Percentiles rank a stretch among this genome's conserved stretches.
Conservation (phyloP, 2,797 vertebrate genomes). For the Halcyon badia region DNA sequence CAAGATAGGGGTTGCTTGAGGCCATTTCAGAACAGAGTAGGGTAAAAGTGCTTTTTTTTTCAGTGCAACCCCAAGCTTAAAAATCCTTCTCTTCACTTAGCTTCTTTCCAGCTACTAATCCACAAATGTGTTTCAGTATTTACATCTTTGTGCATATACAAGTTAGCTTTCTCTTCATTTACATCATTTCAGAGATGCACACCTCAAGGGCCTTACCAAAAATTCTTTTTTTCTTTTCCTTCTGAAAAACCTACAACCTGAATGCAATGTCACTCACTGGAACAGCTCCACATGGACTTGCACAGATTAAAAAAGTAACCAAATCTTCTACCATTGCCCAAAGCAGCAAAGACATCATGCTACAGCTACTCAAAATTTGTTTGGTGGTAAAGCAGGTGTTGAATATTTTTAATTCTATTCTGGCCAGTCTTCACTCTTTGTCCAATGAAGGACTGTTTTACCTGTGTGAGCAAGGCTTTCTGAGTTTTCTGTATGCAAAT, state of each 20-base stretch:
- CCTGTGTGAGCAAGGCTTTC: background rate
- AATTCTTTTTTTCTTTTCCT: background rate
- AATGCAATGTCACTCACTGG: background rate
- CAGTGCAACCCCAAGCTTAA: background rate
- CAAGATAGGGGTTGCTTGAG: background rate
- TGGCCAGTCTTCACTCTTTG: background rate
- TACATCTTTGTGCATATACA: background rate
- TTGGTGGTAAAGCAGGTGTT: background rate
- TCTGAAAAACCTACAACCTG: background rate
- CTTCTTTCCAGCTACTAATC: background rate
- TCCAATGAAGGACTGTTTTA: background rate
- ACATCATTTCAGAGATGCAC: background rate
- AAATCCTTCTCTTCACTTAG: background rate
- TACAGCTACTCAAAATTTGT: background rate
- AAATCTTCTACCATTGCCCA: background rate
- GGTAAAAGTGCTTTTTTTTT: background rate
- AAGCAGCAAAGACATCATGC: background rate
- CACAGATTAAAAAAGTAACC: background rate
- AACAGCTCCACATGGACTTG: background rate
- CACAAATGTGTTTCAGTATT: background rate
- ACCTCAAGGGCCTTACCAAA: background rate
- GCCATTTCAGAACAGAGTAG: background rate
- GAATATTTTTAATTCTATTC: background rate
- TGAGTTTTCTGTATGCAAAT: background rate
- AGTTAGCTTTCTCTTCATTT: background rate